Conservation (phyloP, 2,113 vertebrate genomes). For the Gymnorhina tibicen region DNA sequence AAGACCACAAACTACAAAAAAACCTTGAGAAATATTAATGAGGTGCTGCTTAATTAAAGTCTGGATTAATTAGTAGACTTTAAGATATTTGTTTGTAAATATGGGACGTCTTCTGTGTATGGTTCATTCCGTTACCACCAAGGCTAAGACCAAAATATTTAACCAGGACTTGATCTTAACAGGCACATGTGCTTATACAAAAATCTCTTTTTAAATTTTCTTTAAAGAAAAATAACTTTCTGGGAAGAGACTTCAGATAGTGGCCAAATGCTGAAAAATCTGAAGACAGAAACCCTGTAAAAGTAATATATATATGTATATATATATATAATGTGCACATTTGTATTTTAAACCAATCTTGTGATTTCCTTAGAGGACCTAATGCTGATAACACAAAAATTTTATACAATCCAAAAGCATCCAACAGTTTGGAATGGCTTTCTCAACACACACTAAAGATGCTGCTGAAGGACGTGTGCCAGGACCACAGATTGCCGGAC, state of each 20-base stretch:
- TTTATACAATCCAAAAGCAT: neutral
- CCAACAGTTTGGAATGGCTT: neutral
- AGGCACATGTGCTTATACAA: neutral
- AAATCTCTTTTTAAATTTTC: neutral
- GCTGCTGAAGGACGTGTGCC: neutral
- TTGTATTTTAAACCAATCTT: neutral
- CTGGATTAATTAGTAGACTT: neutral
- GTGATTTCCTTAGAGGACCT: neutral
- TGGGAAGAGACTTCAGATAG: neutral
- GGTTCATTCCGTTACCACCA: neutral
- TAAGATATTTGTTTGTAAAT: neutral
- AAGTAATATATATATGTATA: neutral
- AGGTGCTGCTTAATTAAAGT: neutral
- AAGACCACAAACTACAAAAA: neutral
- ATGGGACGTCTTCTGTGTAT: fast-evolving
- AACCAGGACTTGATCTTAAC: neutral
- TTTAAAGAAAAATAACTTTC: neutral
- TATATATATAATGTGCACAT: neutral
- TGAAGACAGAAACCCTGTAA: neutral
- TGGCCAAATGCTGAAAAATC: neutral
- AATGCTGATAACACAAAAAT: neutral
- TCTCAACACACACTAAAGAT: neutral
- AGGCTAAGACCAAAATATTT: neutral
- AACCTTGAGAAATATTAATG: neutral
- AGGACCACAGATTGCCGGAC: neutral